Conservation (phyloP, 2,888 invertebrate species). For the Cephus pygmeus region DNA sequence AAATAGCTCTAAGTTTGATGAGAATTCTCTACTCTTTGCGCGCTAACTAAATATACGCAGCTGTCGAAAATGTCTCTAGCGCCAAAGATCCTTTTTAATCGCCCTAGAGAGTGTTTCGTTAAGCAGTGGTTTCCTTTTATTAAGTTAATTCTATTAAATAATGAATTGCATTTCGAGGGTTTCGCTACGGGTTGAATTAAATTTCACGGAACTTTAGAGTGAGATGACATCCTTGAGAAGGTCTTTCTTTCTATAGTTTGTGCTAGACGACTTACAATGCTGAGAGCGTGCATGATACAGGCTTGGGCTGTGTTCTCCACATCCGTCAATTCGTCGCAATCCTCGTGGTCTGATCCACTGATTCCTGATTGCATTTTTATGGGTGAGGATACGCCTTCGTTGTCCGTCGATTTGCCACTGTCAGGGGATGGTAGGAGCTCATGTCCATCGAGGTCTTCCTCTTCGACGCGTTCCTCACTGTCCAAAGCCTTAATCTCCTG, state of each 20-base stretch:
- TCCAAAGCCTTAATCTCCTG: conserved; percentile 56
- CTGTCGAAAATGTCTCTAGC: background rate
- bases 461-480: conserved; percentile 64
- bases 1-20: background rate
- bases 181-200: background rate
- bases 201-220: background rate
- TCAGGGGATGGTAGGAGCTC: conserved; percentile 68
- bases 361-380: conserved; percentile 56
- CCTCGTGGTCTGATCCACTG: conserved; percentile 67
- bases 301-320: conserved; percentile 67
- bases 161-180: background rate
- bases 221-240: background rate
- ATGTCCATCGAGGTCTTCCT: conserved; percentile 67
- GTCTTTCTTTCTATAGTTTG: background rate
- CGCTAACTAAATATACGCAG: background rate
- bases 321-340: conserved; percentile 69
- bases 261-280: conserved; percentile 65
- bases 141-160: conserved; percentile 3
- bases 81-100: background rate
- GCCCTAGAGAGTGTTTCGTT: background rate
- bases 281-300: conserved; percentile 70
- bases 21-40: conserved; percentile 7
- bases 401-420: conserved; percentile 68
- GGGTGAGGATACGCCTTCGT: conserved; percentile 66
- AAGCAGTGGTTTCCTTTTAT: background rate